Base-by-base conservation (phyloP, 2,888 invertebrate species). In the Rhabditoides inermis region DNA sequence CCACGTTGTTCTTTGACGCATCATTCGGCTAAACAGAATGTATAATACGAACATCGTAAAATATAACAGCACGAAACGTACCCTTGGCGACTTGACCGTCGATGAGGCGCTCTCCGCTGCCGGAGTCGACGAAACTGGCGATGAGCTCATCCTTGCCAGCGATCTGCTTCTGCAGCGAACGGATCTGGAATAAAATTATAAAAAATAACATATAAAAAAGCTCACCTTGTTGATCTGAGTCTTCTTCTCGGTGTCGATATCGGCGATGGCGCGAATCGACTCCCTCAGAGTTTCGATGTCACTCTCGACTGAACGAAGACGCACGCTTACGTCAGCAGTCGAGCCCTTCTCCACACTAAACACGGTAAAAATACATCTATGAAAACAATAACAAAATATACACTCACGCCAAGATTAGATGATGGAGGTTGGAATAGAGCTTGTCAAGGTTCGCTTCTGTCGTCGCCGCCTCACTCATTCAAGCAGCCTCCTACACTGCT, bases 61-160 rank as follows among this genome's bases (percentile, higher is more conserved):
- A 32, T 10, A 32, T 32, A 15, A 15, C 32, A 15, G 32, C 7
- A 32, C 7, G 10, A 32, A 32, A 32, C 7, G 15, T 15, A 10
- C 7, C 32, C 32, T 32, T 32, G 10, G 32, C 10, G 32, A 15
- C 7, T 32, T 32, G 32, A 7, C 7, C 7, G 48, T 54, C 42
- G n/a, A 54, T 46, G 10, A 26, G 15, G 36, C 53, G 48, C 22
- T 41, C 45, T 40, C 47, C 51, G 56, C 55, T 48, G 53, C 55
- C 55, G 53, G 44, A 55, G 49, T 41, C n/a, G 26, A 49, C 50
- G 51, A 62, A 61, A 32, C 58, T 58, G 12, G 59, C 51, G 61
- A 69, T 58, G 56, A 69, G 62, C 54, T 64, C 64, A 63, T 69
- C 63, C 54, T 69, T 69, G 40, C 50, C 47, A 20, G 56, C 37